Conservation (phyloP, 1,140 invertebrate genomes). For the Ips typographus region DNA sequence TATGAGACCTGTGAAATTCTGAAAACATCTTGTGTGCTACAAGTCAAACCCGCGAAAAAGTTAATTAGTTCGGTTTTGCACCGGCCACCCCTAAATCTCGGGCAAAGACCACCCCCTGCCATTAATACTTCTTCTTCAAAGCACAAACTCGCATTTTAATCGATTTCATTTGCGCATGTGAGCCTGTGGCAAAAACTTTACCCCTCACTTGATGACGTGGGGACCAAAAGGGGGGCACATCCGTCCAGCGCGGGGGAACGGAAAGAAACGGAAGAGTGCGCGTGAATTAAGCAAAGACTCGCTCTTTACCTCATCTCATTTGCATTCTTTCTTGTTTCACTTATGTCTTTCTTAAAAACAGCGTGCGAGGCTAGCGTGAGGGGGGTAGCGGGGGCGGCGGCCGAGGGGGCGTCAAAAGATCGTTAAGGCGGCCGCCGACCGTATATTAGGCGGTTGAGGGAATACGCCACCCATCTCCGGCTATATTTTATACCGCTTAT, state of each 20-base stretch:
- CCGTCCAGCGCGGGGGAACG: conserved; percentile 33
- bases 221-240: conserved; percentile 35
- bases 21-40: background rate
- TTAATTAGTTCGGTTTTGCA: conserved; percentile 12
- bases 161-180: conserved; percentile 54
- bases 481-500: too few species aligned
- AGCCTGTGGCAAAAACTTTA: conserved; percentile 53
- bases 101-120: conserved; percentile 43
- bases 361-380: conserved; percentile 15
- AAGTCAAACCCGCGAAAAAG: background rate
- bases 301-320: conserved; percentile 51
- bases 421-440: conserved; percentile 31
- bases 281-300: conserved; percentile 52
- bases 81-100: conserved; percentile 39
- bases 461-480: background rate
- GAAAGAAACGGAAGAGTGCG: conserved; percentile 52
- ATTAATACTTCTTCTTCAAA: conserved; percentile 54
- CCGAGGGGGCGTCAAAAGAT: conserved; percentile 25
- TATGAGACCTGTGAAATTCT: too few species aligned
- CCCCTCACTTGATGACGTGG: conserved; percentile 45
- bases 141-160: conserved; percentile 54
- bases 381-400: conserved; percentile 8
- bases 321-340: conserved; percentile 51
- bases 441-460: conserved; percentile 28
- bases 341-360: conserved; percentile 44